Conservation (phyloP, 2,888 invertebrate species). For the Chaitophorus viminalis region DNA sequence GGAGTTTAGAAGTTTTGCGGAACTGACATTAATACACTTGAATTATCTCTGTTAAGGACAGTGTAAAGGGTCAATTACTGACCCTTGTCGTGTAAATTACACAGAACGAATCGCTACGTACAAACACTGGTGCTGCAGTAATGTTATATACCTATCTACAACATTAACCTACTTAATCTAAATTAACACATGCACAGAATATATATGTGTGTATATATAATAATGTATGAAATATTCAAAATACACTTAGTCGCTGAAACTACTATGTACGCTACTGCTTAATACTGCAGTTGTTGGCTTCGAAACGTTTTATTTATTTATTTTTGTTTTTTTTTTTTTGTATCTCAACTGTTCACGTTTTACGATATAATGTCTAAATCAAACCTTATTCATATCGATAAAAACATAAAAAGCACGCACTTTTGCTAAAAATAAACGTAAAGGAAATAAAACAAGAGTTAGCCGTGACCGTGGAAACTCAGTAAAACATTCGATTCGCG, state of each 20-base stretch:
- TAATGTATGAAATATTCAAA: not conserved
- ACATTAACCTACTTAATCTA: not conserved
- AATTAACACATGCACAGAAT: not conserved
- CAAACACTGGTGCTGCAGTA: not conserved
- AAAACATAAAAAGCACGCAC: too few relatives aligned
- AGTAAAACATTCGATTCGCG: too few relatives aligned
- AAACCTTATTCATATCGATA: too few relatives aligned
- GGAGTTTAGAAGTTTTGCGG: not conserved
- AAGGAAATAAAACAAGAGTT: too few relatives aligned
- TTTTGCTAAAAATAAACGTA: too few relatives aligned
- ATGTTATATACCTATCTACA: not conserved
- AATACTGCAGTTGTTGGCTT: not conserved
- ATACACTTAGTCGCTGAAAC: not conserved
- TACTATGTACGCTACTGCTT: not conserved
- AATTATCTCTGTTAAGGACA: conserved; percentile 24
- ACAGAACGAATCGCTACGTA: not conserved
- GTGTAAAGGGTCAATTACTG: conserved; percentile 20
- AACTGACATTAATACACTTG: conserved; percentile 6
- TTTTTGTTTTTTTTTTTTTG: too few relatives aligned
- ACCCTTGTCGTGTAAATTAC: conserved; percentile 28
- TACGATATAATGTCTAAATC: too few relatives aligned
- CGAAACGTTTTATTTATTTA: not conserved
- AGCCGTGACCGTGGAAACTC: too few relatives aligned
- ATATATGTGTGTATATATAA: not conserved
- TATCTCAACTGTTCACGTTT: not conserved